These are phyloP conservation scores for Sardina pilchardus DNA, from an alignment of 2,113 vertebrate genomes.

Conservation along the genomic window DNA sequence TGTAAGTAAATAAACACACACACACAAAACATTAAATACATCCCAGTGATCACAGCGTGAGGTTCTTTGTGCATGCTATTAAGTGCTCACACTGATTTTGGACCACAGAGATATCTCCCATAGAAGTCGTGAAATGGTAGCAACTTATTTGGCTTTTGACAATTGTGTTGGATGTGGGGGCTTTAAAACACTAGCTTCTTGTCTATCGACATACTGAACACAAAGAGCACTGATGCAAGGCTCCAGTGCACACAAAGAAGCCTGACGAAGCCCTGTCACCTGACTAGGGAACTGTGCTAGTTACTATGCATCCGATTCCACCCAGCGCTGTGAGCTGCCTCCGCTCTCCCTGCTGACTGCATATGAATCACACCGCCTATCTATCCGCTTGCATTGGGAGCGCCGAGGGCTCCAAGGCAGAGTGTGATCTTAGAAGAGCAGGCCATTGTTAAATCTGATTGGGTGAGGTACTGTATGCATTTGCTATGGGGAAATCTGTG, in stretches of 20 bases:
- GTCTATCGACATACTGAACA: conserved; percentile 12
- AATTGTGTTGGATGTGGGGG: background rate
- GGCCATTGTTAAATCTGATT: background rate
- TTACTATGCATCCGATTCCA: background rate
- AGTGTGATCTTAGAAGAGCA: background rate
- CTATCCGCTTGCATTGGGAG: background rate
- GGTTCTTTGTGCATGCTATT: background rate
- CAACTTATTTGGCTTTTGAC: background rate
- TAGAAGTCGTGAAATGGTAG: background rate
- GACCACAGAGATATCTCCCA: background rate
- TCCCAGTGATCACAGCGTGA: background rate
- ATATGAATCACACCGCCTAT: background rate
- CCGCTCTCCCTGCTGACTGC: background rate
- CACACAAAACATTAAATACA: background rate
- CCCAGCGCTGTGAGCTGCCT: background rate
- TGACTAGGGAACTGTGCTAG: background rate
- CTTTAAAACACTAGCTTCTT: background rate
- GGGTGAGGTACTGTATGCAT: background rate
- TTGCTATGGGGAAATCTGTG: background rate
- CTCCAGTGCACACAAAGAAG: background rate
- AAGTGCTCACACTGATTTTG: background rate
- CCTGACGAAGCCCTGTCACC: background rate
- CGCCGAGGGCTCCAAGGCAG: background rate
- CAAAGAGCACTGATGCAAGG: background rate
- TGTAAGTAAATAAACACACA: background rate